Base-by-base conservation (phyloP, 2,797 vertebrate species). In the Clangula hyemalis region DNA sequence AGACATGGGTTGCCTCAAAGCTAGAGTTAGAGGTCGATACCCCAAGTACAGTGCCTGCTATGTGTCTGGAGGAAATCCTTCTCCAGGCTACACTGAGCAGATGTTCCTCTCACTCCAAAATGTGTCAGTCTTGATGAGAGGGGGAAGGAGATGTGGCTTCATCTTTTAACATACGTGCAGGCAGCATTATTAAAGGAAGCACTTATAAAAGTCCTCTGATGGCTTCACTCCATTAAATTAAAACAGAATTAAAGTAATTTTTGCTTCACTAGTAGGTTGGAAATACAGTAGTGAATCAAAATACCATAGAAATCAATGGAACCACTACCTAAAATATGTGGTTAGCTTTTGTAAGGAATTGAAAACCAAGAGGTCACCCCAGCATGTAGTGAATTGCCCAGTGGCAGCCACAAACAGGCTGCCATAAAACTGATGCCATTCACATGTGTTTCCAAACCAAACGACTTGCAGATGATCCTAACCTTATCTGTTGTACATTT, bases 401-500 rank as follows among this genome's bases (percentile, higher is more conserved):
- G 54, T 3, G 38, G 57, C 22, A 74, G 57, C 13, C 73, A 19
- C 13, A 6, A 3, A 57, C 21, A 60, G 30, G 17, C 49, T 51
- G 24, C 49, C 47, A 21, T 39, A 54, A 62, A 60, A 18, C 25
- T 11, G 34, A 2, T 38, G 41, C 45, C 30, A 4, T 66, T 51
- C 74, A 8, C 3, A 2, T 1, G 13, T 4, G 9, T 28, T 78
- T 72, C 66, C 39, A 8, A 82, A 78, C 7, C 39, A 72, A 24
- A 15, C 0, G 11, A 14, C 15, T 51, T 7, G 2, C 64, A 54
- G 56, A 3, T 11, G 25, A 68, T 16, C 3, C 28, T 14, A 9
- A 13, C 21, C 7, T n/a, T 34, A 19, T 61, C 27, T 66, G 3
- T 17, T 21, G n/a, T 3, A 27, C 0, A 0, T 24, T 69, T 13